Conservation (phyloP, 2,797 vertebrate genomes). For the Eupleurogrammus muticus region DNA sequence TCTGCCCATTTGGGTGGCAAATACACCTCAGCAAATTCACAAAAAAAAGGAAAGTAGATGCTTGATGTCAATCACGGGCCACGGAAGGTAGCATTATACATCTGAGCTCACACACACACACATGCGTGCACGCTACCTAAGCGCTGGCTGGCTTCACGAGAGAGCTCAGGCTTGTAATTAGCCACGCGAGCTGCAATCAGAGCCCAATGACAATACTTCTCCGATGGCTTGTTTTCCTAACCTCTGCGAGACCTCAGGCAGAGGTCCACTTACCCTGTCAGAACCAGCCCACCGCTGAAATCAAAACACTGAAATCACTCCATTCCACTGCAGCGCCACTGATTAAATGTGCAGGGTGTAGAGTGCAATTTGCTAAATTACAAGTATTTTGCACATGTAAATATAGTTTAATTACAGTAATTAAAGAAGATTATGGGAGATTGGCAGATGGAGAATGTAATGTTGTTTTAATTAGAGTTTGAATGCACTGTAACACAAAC, state of each 20-base stretch:
- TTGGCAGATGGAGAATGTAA: constrained; percentile 99
- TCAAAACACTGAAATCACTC: constrained; percentile 98
- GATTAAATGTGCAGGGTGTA: constrained; percentile 99
- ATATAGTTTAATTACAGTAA: constrained; percentile 99
- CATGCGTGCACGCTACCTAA: no score
- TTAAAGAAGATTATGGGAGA: constrained; percentile 99
- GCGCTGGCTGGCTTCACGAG: constrained; percentile 82
- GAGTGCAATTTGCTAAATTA: constrained; percentile 99
- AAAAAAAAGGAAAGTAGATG: constrained; percentile 49
- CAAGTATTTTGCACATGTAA: constrained; percentile 99
- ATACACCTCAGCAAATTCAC: constrained; percentile 60
- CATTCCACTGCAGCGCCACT: constrained; percentile 95
- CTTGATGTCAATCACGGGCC: constrained; percentile 51
- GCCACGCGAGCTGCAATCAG: constrained; percentile 92
- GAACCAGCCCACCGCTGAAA: constrained; percentile 93
- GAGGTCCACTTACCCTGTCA: constrained; percentile 98
- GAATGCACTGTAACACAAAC: constrained; percentile 99
- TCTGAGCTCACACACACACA: constrained; percentile 39
- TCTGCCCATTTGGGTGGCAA: constrained; percentile 47
- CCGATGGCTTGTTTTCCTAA: constrained; percentile 92
- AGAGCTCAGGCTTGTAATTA: constrained; percentile 91
- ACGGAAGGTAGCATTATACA: constrained; percentile 25
- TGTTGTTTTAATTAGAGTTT: constrained; percentile 99
- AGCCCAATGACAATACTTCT: constrained; percentile 92
- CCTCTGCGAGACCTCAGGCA: constrained; percentile 92